A percentile compares a stretch with the other conserved stretches of the same genome.
These are phyloP conservation scores for Cosmia pyralina DNA, from an alignment of 2,888 invertebrate species.

Conservation along the genomic window DNA sequence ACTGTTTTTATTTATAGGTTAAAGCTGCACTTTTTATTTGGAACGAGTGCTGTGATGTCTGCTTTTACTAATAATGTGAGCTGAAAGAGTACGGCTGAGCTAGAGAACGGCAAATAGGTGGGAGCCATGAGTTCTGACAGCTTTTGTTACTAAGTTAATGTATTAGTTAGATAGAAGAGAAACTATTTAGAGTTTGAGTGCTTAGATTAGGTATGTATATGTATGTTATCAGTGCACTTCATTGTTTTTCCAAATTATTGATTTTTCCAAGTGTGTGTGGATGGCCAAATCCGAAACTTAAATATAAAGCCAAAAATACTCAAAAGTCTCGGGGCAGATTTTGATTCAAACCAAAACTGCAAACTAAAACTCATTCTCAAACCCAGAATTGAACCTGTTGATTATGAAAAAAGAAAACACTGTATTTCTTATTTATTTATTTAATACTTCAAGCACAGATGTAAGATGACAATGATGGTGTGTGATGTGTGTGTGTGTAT, in stretches of 20 bases:
- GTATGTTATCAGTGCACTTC: background rate
- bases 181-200: too few relatives aligned
- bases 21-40: background rate
- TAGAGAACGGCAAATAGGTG: too few relatives aligned
- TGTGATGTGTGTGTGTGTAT: too few relatives aligned
- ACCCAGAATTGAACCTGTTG: too few relatives aligned
- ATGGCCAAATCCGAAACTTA: background rate
- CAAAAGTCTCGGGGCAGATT: too few relatives aligned
- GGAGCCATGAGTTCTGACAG: too few relatives aligned
- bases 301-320: background rate
- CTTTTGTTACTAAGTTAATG: background rate
- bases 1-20: background rate
- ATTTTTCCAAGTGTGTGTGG: background rate
- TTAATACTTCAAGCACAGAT: too few relatives aligned
- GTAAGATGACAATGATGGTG: too few relatives aligned
- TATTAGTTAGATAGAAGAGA: background rate
- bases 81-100: too few relatives aligned
- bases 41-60: background rate
- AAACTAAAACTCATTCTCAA: background rate
- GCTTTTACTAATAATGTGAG: background rate
- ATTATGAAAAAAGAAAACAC: too few relatives aligned
- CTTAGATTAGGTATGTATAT: background rate
- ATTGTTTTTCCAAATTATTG: background rate
- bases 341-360: background rate
- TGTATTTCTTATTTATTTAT: too few relatives aligned